These are phyloP conservation scores for Antennarius maculatus DNA, from an alignment of 2,797 vertebrate genomes.

Conservation along the genomic window DNA sequence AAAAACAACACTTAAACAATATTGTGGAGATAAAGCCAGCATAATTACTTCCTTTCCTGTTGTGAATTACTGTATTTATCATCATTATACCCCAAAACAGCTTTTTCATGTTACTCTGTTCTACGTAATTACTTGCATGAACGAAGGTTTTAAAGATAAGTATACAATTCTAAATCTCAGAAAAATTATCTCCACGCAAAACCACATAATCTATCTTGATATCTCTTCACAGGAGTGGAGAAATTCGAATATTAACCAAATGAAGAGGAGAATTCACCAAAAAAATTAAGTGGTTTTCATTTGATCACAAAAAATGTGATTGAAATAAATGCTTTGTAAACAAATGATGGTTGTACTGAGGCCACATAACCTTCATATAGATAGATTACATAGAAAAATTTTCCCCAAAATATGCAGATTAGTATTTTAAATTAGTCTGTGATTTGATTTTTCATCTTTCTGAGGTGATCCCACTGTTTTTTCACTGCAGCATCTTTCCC, in stretches of 20 bases:
- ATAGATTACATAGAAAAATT: not conserved
- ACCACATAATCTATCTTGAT: constrained; percentile 35
- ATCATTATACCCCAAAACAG: constrained; percentile 35
- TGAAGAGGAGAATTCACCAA: not conserved
- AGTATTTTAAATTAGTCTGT: constrained; percentile 58
- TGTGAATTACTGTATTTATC: constrained; percentile 47
- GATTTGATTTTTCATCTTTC: constrained; percentile 47
- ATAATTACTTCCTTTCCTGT: constrained; percentile 50
- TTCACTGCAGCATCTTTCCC: constrained; percentile 32
- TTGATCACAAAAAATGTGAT: not conserved
- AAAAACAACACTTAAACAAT: constrained; percentile 55
- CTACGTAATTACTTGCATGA: constrained; percentile 38
- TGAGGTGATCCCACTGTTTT: constrained; percentile 44
- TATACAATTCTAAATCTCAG: constrained; percentile 11
- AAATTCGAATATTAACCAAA: constrained; percentile 21
- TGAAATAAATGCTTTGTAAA: constrained; percentile 24
- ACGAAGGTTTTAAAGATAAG: constrained; percentile 32
- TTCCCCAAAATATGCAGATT: constrained; percentile 41
- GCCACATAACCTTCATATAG: constrained; percentile 33
- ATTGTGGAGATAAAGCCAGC: constrained; percentile 50
- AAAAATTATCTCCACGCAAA: constrained; percentile 9
- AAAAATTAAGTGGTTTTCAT: not conserved
- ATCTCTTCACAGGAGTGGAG: constrained; percentile 18
- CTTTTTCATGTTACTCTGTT: constrained; percentile 23
- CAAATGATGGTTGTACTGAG: constrained; percentile 11